Conservation (phyloP, 2,113 vertebrate species). For the Nipponia nippon region DNA sequence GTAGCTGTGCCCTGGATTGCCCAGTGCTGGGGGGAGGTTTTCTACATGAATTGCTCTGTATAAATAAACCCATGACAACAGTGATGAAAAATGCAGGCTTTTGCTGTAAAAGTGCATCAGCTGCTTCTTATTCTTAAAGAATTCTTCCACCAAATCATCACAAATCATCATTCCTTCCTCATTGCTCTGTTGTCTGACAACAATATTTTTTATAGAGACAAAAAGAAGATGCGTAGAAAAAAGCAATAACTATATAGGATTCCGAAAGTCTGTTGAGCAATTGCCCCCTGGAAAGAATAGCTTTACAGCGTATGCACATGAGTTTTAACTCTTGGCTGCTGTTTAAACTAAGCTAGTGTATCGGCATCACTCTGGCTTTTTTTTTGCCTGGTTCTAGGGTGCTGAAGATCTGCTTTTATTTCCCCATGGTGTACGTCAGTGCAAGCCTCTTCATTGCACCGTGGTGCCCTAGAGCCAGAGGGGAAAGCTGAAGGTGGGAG, state of each 20-base stretch:
- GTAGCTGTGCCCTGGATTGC: constrained; percentile 7
- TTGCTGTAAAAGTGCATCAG: constrained; percentile 43
- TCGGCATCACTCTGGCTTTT: neutral
- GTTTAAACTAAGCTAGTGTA: neutral
- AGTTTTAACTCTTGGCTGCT: constrained; percentile 21
- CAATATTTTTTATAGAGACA: neutral
- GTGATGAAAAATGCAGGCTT: constrained; percentile 53
- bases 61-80: constrained; percentile 56
- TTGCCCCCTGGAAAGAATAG: constrained; percentile 2
- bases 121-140: constrained; percentile 34
- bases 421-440: neutral
- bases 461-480: neutral
- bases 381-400: neutral
- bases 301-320: neutral
- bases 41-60: constrained; percentile 44
- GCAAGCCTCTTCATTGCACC: neutral
- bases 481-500: neutral
- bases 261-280: constrained; percentile 15
- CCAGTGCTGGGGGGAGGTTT: constrained; percentile 52
- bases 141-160: constrained; percentile 16
- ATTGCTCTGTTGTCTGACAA: neutral
- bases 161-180: neutral
- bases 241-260: neutral
- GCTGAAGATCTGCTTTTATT: neutral
- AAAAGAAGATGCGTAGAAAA: neutral